Base-by-base conservation (phyloP, 2,797 vertebrate genomes). In the Spea hammondii region DNA sequence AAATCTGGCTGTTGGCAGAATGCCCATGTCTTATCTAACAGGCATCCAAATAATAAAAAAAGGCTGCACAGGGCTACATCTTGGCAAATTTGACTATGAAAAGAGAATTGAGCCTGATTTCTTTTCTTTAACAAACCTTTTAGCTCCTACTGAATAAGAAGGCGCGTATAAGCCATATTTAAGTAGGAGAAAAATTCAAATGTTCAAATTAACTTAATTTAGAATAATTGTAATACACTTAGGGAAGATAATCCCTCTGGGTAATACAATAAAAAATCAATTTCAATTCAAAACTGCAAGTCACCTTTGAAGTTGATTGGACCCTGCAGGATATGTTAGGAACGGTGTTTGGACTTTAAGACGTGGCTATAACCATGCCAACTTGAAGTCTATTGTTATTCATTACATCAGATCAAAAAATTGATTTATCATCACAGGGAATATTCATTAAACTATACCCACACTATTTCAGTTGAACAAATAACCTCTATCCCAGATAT, bases 221-320 rank as follows among this genome's bases (percentile, higher is more conserved):
- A 45, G 10, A 12, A 4, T 44, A 65, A 47, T 65, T 65, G 8
- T 45, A 65, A 65, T 45, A 65, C 45, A 11, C 59, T 4, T 8
- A 65, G 45, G 45, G 46, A 65, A 11, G 11, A 45, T 45, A 65
- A 65, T 65, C 8, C 45, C 45, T 47, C 64, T 47, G 11, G 64
- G 4, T 65, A 47, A 65, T 46, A 65, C 32, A 65, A 62, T 53
- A 6, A 17, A 59, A 64, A 64, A 64, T 17, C n/a, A 17, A 67
- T 45, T 2, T 67, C 65, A 67, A 49, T 67, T 67, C 47, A 49
- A 46, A 67, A 49, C 65, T 47, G 13, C 65, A 48, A 9, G 65
- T 49, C 46, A 62, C 65, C 65, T 67, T 67, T 65, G 45, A 65
- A 47, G 64, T 47, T 67, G 65, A 67, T 49, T 67, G 46, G 65